Base-by-base conservation (phyloP, 1,140 invertebrate genomes). In the Asobara japonica region DNA sequence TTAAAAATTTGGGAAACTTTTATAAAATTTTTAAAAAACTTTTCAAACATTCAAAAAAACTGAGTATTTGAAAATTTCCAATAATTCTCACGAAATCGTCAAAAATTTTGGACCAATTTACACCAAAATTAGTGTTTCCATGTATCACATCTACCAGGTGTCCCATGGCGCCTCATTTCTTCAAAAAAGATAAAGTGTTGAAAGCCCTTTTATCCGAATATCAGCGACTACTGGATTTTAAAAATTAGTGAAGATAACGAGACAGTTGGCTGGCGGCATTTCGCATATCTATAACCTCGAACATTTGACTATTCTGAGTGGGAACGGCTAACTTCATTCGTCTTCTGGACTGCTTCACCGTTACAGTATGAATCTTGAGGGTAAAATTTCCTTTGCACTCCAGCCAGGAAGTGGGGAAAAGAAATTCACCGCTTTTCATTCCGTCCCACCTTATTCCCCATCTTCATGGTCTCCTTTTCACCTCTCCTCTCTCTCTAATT, bases 321-420 rank as follows among this genome's bases (percentile, higher is more conserved):
- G 38, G 31, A 45, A 65, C 30, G 33, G n/a, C 29, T 70, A 70
- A 71, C 38, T 71, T 71, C 18, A 71, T 71, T 71, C 69, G 62
- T 71, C 20, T 71, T 65, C n/a, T 30, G 45, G 45, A 65, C 30
- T 65, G 13, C 5, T 33, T 51, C 45, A 51, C 16, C 30, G n/a
- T 65, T 31, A 4, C 13, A 16, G 62, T 45, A 70, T 71, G 38
- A 65, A 71, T 71, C 41, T 56, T 65, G 41, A 71, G 13, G 41
- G n/a, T n/a, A 36, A 33, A 48, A 65, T 65, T 71, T 48, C 27
- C 36, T 70, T 45, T 61, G 13, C 60, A 31, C 38, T 51, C 16
- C n/a, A 60, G 41, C 16, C 22, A 56, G 33, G 45, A 60, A 30
- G 31, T 38, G 51, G 51, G n/a, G 25, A 29, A 64, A 71, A 33